Evolutionary conservation across 2,113 vertebrate species (phyloP).

Genomic region (Cheilinus undulatus): DNA sequence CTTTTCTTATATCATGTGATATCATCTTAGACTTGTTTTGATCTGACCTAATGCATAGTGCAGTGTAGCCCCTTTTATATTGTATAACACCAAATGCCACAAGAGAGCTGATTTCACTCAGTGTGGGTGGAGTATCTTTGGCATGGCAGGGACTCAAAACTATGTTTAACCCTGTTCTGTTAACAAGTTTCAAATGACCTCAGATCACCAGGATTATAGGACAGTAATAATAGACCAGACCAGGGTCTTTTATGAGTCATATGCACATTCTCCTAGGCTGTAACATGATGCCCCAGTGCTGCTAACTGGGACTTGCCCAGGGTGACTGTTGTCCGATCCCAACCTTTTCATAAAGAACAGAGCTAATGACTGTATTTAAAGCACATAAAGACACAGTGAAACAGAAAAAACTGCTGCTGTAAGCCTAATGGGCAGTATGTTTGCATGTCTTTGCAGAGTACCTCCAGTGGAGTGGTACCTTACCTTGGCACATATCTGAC

Average conservation of each 20-base stretch:
- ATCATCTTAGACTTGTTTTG: not conserved
- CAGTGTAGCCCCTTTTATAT: not conserved
- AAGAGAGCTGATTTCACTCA: conserved; percentile 18
- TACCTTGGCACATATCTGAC: conserved; percentile 93
- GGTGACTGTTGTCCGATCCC: not conserved
- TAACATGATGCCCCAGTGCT: conserved; percentile 47
- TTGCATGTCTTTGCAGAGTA: conserved; percentile 67
- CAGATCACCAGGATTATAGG: conserved; percentile 64
- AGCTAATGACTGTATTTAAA: not conserved
- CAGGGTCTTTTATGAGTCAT: conserved; percentile 61
- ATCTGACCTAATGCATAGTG: not conserved
- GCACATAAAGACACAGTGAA: conserved; percentile 1
- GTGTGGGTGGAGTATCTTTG: conserved; percentile 40
- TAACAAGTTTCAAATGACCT: conserved; percentile 60
- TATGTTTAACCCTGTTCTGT: conserved; percentile 68
- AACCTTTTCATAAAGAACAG: not conserved
- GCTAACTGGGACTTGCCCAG: conserved; percentile 14
- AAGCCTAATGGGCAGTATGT: not conserved
- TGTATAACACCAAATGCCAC: conserved; percentile 14
- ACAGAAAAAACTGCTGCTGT: not conserved
- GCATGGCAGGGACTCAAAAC: conserved; percentile 31
- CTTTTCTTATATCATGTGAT: not conserved
- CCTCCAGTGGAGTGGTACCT: conserved; percentile 83
- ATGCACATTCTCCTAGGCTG: conserved; percentile 43
- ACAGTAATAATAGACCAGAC: conserved; percentile 71